Evolutionary conservation across 2,797 vertebrate species (phyloP).

Genomic region (Mastacembelus armatus): DNA sequence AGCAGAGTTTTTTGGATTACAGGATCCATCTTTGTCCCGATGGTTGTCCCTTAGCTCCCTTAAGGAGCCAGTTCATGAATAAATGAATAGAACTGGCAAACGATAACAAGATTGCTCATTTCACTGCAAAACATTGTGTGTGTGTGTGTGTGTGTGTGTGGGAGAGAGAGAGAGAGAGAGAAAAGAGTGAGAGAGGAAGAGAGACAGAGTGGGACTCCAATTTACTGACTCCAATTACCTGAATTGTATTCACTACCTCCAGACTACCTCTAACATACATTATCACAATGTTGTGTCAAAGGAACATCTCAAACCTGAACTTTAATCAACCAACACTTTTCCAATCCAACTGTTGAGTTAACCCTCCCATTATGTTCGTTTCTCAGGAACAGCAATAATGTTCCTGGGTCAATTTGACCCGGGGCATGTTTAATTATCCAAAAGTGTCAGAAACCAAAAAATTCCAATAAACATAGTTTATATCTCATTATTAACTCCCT

Average conservation of each 20-base stretch:
- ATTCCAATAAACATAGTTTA: too few relatives aligned
- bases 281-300: conserved; percentile 8
- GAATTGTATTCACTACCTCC: conserved; percentile 11
- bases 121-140: conserved; percentile 21
- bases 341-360: background rate
- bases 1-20: conserved; percentile 50
- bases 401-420: too few relatives aligned
- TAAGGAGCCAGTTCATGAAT: conserved; percentile 72
- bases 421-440: too few relatives aligned
- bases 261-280: conserved; percentile 18
- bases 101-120: conserved; percentile 62
- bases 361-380: too few relatives aligned
- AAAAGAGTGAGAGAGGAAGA: background rate
- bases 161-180: background rate
- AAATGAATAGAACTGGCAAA: conserved; percentile 68
- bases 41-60: conserved; percentile 29
- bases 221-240: conserved; percentile 36
- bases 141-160: conserved; percentile 6
- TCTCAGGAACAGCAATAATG: too few relatives aligned
- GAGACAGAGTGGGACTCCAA: conserved; percentile 12
- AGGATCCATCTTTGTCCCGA: conserved; percentile 43
- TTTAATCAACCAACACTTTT: conserved; percentile 10
- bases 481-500: too few relatives aligned
- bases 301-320: background rate
- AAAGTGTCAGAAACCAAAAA: too few relatives aligned